These are phyloP conservation scores for Hydropsyche tenuis DNA, from an alignment of 1,140 invertebrate genomes.

Conservation along the genomic window DNA sequence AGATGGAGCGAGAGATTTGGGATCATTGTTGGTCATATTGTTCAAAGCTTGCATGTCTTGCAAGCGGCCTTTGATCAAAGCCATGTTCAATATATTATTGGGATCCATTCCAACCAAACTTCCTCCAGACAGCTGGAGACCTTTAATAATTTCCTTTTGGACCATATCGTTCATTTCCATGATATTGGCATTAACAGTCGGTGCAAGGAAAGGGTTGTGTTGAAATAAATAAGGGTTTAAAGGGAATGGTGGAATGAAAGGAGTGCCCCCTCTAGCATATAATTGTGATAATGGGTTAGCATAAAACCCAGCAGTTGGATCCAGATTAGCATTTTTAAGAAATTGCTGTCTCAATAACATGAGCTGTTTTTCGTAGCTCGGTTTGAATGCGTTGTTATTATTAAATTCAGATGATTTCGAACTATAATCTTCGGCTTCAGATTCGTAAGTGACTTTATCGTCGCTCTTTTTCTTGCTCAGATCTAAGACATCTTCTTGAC, in stretches of 20 bases:
- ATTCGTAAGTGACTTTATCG: conserved; percentile 54
- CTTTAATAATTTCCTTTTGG: conserved; percentile 70
- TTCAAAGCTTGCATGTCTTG: conserved; percentile 50
- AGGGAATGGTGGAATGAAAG: conserved; percentile 63
- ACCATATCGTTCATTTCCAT: conserved; percentile 69
- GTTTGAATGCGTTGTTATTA: conserved; percentile 52
- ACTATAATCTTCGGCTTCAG: conserved; percentile 55
- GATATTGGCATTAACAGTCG: conserved; percentile 65
- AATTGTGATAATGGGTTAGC: conserved; percentile 65
- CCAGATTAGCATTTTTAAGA: conserved; percentile 66
- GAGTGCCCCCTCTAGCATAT: conserved; percentile 57
- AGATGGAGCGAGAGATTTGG: conserved; percentile 46
- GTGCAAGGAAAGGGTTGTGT: conserved; percentile 65
- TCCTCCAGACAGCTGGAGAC: conserved; percentile 72
- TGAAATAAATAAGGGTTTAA: conserved; percentile 66
- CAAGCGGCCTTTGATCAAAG: conserved; percentile 49
- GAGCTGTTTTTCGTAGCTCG: conserved; percentile 59
- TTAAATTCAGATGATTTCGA: conserved; percentile 53
- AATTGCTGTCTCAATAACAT: conserved; percentile 65
- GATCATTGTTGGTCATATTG: conserved; percentile 37
- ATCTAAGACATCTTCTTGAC: conserved; percentile 77
- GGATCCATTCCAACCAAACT: conserved; percentile 67
- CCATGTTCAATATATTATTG: conserved; percentile 48
- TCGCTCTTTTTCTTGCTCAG: conserved; percentile 79
- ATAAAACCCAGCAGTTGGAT: conserved; percentile 63